Evolutionary conservation across 1,140 invertebrate genomes (phyloP).

Genomic region (Patella vulgata): DNA sequence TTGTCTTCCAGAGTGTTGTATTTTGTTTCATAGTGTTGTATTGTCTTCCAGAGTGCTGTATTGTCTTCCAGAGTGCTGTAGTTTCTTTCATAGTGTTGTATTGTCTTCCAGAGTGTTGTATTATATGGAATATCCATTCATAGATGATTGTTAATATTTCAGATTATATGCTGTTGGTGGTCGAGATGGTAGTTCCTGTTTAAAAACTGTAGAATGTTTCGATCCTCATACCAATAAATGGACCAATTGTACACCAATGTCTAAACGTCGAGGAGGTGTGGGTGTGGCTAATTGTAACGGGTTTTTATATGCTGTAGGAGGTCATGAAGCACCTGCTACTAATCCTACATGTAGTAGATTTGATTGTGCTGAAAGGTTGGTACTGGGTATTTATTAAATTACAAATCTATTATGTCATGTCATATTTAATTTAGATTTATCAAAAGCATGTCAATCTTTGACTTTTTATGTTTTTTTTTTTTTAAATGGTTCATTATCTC

Average conservation of each 20-base stretch:
- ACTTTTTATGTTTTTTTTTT: no score
- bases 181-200: conserved; percentile 88
- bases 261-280: conserved; percentile 74
- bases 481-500: no score
- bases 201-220: conserved; percentile 82
- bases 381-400: not conserved
- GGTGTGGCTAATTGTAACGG: conserved; percentile 81
- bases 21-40: no score
- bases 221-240: conserved; percentile 89
- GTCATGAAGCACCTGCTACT: conserved; percentile 65
- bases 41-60: no score
- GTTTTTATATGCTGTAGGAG: conserved; percentile 73
- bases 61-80: no score
- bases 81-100: no score
- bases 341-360: conserved; percentile 81
- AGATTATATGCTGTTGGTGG: conserved; percentile 93
- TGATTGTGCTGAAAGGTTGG: conserved; percentile 67
- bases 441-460: no score
- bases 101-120: no score
- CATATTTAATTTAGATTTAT: no score
- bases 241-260: conserved; percentile 85
- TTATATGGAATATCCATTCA: no score
- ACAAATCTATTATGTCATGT: no score
- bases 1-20: no score
- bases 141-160: conserved; percentile 31